These are phyloP conservation scores for Rhinichthys osculus DNA, from an alignment of 2,797 vertebrate species.

Conservation along the genomic window DNA sequence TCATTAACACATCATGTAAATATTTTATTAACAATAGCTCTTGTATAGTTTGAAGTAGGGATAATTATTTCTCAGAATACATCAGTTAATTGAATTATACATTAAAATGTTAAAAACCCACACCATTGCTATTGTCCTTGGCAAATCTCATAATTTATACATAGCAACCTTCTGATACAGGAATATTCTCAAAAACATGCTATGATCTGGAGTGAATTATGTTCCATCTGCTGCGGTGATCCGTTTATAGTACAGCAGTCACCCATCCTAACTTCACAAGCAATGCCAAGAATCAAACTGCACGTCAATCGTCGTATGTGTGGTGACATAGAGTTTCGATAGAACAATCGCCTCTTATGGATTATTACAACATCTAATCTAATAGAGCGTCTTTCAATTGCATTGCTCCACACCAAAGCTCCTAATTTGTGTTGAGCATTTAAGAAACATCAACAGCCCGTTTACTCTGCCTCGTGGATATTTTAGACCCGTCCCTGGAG, in stretches of 20 bases:
- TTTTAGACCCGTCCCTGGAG: slow-evolving; percentile 48
- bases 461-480: slow-evolving; percentile 27
- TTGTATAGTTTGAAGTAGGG: background rate
- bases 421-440: background rate
- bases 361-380: background rate
- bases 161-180: background rate
- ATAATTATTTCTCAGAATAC: background rate
- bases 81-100: background rate
- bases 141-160: background rate
- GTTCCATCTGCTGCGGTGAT: background rate
- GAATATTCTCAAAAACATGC: background rate
- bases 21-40: background rate
- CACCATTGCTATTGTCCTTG: background rate
- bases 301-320: background rate
- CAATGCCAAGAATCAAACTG: background rate
- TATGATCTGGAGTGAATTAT: background rate
- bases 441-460: slow-evolving; percentile 7
- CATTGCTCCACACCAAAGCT: background rate
- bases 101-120: background rate
- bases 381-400: background rate
- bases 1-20: background rate
- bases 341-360: background rate
- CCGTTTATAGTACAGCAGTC: background rate
- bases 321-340: background rate
- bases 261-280: background rate